Conservation (phyloP, 2,888 invertebrate genomes). For the Sympetrum striolatum region DNA sequence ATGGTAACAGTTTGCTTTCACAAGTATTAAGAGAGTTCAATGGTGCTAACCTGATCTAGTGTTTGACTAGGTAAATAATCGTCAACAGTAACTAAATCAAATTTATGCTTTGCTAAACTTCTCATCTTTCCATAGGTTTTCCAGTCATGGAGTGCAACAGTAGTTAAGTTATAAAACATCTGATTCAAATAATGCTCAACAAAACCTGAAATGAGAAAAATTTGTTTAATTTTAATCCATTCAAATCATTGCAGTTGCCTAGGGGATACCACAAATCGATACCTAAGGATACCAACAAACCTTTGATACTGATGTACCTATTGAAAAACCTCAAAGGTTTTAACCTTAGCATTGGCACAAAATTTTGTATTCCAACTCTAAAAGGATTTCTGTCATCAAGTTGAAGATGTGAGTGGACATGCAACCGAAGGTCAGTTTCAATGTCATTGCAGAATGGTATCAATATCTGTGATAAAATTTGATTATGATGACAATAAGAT, state of each 20-base stretch:
- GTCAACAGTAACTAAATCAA: constrained; percentile 81
- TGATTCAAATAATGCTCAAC: constrained; percentile 92
- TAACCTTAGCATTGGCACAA: constrained; percentile 67
- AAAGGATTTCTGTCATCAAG: constrained; percentile 71
- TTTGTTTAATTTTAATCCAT: background rate
- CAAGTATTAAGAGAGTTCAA: background rate
- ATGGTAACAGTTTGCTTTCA: background rate
- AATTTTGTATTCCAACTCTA: constrained; percentile 69
- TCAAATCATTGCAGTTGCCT: background rate
- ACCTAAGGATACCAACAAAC: constrained; percentile 55
- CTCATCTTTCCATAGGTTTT: constrained; percentile 97
- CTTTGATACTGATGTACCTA: constrained; percentile 69
- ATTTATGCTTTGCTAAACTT: constrained; percentile 85
- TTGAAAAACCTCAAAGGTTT: constrained; percentile 66
- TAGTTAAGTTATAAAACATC: constrained; percentile 96
- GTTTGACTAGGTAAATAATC: constrained; percentile 96
- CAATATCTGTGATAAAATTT: constrained; percentile 54
- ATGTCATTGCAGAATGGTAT: constrained; percentile 82
- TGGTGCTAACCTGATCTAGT: constrained; percentile 76
- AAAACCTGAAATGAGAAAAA: constrained; percentile 55
- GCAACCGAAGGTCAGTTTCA: constrained; percentile 90
- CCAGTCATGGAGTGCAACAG: constrained; percentile 97
- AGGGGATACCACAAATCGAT: background rate
- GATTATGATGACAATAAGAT: background rate
- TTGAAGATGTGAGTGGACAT: constrained; percentile 90